Evolutionary conservation across 1,140 invertebrate genomes (phyloP), one percentile per base, ranked within the genome.

Genomic region (Metaphire vulgaris): DNA sequence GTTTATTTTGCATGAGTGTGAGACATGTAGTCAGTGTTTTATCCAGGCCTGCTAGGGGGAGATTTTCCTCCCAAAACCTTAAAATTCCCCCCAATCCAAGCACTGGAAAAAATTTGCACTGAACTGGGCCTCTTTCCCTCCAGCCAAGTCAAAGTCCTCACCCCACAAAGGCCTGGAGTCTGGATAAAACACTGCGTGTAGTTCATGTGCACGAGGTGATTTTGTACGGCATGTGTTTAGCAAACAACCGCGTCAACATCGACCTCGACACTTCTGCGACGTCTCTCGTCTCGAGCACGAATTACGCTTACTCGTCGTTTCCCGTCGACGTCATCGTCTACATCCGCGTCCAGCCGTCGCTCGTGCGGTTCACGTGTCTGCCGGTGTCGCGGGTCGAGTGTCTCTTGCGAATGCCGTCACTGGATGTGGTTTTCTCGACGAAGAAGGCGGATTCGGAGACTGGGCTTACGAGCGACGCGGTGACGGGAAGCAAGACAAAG

Each of bases 321-420:
- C 97, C 97, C 0, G 95, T 99, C 0, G 97, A 99, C 88, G 95
- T 99, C 14, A 94, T 99, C 80, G 96, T 99, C 6, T 97, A 98
- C 85, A 96, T 99, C 87, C 93, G 96, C 84, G 97, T 98, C 90
- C 94, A 98, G 83, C 96, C 96, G 0, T 97, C 95, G 16, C 94
- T 94, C 1, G 96, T 98, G 83, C 80, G 87, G n/a, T 85, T 87
- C 72, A 96, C 95, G 77, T 98, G 96, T 88, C 88, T 98, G 79
- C 97, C 96, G 2, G 92, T 96, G 0, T 98, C 96, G 1, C 87
- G 95, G 73, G 96, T 98, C 0, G 96, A 98, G 86, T 99, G 97
- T 85, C 91, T 99, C 89, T 88, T 99, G 15, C 93, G 95, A 82
- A 88, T 99, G 77, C 97, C 97, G 16, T 96, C 95, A 28, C 89